Conservation (phyloP, 2,888 invertebrate species). For the Drosophila conformis region DNA sequence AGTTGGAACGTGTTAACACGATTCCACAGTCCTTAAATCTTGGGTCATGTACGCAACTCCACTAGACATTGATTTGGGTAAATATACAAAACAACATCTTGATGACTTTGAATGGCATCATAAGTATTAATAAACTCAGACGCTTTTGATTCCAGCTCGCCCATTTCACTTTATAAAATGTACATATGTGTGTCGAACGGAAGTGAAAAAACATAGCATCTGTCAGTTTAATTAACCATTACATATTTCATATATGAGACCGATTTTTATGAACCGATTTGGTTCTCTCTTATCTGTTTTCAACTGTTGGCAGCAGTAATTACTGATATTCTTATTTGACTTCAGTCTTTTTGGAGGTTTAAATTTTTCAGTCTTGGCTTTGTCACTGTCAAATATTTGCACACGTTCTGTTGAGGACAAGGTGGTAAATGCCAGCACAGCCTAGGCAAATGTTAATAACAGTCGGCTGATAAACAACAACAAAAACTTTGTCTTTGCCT, state of each 20-base stretch:
- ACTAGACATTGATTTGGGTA: slow-evolving; percentile 55
- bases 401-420: slow-evolving; percentile 8
- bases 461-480: slow-evolving; percentile 38
- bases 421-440: slow-evolving; percentile 16
- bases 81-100: slow-evolving; percentile 27
- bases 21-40: slow-evolving; percentile 37
- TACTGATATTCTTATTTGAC: not conserved
- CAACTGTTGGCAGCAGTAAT: too few relatives aligned
- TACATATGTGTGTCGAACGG: not conserved
- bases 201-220: not conserved
- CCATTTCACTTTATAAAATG: not conserved
- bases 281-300: not conserved
- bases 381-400: slow-evolving; percentile 8
- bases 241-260: not conserved
- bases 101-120: slow-evolving; percentile 32
- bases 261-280: not conserved
- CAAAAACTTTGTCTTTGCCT: slow-evolving; percentile 43
- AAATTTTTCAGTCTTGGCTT: not conserved
- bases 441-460: slow-evolving; percentile 60
- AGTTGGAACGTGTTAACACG: slow-evolving; percentile 72
- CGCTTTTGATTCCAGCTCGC: slow-evolving; percentile 10
- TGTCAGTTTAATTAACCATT: not conserved
- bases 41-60: slow-evolving; percentile 12
- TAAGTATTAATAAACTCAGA: slow-evolving; percentile 39
- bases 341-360: not conserved